phyloP scores from a whole-genome alignment of 2,113 vertebrate species.

The Aegotheles bennettii region DNA sequence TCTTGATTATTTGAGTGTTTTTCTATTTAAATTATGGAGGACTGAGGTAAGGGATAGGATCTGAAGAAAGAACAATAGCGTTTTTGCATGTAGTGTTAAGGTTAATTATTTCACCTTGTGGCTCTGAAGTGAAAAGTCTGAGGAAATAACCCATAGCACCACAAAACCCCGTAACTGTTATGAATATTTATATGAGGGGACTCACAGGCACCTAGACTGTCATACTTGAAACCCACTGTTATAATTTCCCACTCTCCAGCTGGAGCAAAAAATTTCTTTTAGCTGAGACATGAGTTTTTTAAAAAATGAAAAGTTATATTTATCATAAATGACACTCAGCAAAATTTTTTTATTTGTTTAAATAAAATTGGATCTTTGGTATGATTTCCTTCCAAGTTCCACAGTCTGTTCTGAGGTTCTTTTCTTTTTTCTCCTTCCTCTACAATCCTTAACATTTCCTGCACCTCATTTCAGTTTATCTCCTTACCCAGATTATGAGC shows the following conservation, averaged over 20 bases:
- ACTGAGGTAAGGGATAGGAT: neutral
- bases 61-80: neutral
- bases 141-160: neutral
- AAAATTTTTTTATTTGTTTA: neutral
- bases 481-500: neutral
- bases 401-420: neutral
- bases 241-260: neutral
- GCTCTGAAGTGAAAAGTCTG: neutral
- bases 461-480: neutral
- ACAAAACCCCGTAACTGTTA: neutral
- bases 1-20: neutral
- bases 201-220: neutral
- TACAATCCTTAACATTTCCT: neutral
- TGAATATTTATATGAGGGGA: neutral
- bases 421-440: neutral
- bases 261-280: neutral
- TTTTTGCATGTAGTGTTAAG: neutral
- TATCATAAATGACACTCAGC: neutral
- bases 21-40: neutral
- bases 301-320: neutral
- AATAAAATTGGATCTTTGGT: neutral
- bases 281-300: neutral
- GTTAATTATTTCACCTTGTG: neutral
- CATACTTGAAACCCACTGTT: neutral
- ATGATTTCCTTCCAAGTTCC: neutral